These are phyloP conservation scores for Planiliza haematocheilus DNA, from an alignment of 2,113 vertebrate genomes.

Conservation along the genomic window DNA sequence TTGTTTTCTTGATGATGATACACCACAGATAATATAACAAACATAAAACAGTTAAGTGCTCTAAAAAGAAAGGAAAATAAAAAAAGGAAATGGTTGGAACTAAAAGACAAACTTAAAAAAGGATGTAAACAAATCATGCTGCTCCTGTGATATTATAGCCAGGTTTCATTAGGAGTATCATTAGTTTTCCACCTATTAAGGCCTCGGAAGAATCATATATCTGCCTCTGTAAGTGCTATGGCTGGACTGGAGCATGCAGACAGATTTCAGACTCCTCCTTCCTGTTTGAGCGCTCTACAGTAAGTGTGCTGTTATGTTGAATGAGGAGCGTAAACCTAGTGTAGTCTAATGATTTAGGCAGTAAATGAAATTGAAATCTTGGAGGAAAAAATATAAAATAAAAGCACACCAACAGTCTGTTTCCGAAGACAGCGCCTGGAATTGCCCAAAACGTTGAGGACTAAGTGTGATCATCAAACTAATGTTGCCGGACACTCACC, in stretches of 20 bases:
- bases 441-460: background rate
- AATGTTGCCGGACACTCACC: conserved; percentile 21
- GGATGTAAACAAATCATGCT: conserved; percentile 66
- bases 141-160: conserved; percentile 51
- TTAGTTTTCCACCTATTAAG: conserved; percentile 51
- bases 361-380: conserved; percentile 49
- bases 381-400: background rate
- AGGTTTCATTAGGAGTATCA: conserved; percentile 14
- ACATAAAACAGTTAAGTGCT: conserved; percentile 70
- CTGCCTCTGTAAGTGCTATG: conserved; percentile 59
- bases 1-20: conserved; percentile 35
- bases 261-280: conserved; percentile 18
- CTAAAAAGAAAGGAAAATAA: conserved; percentile 51
- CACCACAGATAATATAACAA: conserved; percentile 40
- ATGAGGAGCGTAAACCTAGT: conserved; percentile 37
- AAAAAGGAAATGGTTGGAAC: conserved; percentile 37
- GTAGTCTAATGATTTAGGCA: conserved; percentile 41
- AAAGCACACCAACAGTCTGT: background rate
- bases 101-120: conserved; percentile 31
- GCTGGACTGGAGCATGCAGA: conserved; percentile 35
- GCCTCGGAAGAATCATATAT: conserved; percentile 49
- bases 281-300: conserved; percentile 14
- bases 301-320: conserved; percentile 34
- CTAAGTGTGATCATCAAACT: conserved; percentile 11
- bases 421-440: conserved; percentile 22